These are phyloP conservation scores for Ecdyonurus torrentis DNA, from an alignment of 2,888 invertebrate genomes.

Conservation along the genomic window DNA sequence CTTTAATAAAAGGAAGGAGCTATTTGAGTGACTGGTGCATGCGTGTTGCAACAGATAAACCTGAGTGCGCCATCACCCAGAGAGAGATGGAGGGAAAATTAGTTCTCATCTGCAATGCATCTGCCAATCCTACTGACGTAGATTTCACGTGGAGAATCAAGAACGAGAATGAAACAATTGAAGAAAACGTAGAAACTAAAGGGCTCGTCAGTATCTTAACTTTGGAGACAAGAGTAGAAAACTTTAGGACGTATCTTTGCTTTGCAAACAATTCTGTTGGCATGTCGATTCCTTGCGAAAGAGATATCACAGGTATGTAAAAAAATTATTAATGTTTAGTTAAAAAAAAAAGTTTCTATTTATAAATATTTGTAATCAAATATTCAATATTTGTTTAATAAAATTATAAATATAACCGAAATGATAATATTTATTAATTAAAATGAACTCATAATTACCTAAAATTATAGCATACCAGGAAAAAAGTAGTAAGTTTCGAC, in stretches of 20 bases:
- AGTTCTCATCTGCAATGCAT: slow-evolving; percentile 62
- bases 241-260: slow-evolving; percentile 65
- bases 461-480: slow-evolving; percentile 46
- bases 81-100: slow-evolving; percentile 54
- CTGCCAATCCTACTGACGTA: slow-evolving; percentile 62
- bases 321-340: not conserved
- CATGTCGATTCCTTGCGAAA: slow-evolving; percentile 33
- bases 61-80: slow-evolving; percentile 65
- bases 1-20: no score
- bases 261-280: slow-evolving; percentile 74
- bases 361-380: not conserved
- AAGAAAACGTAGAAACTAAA: slow-evolving; percentile 35
- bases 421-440: not conserved
- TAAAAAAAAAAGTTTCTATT: slow-evolving; percentile 9
- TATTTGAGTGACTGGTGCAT: no score
- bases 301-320: slow-evolving; percentile 32
- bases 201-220: slow-evolving; percentile 42
- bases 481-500: slow-evolving; percentile 37
- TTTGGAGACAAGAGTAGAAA: slow-evolving; percentile 41
- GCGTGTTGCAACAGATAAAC: slow-evolving; percentile 49
- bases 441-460: not conserved
- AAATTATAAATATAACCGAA: not conserved
- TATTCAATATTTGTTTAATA: not conserved
- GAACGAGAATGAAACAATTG: slow-evolving; percentile 61
- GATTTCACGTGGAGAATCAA: slow-evolving; percentile 72